Conservation (phyloP, 2,797 vertebrate species). For the Cygnus olor region DNA sequence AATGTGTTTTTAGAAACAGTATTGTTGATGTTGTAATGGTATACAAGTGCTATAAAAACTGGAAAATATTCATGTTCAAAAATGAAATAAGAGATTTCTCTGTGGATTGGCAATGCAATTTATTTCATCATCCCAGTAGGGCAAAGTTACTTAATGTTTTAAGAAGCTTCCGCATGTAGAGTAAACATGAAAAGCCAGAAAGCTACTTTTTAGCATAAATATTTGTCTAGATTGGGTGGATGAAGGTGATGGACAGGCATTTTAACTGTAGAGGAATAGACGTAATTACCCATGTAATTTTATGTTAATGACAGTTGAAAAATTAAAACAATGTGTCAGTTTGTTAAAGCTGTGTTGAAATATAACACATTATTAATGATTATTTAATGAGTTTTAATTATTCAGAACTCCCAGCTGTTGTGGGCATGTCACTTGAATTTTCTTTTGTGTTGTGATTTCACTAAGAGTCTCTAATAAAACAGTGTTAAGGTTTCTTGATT, state of each 20-base stretch:
- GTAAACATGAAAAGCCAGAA: neutral
- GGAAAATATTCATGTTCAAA: neutral
- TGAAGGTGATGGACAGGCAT: neutral
- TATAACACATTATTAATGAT: neutral
- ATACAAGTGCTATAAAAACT: neutral
- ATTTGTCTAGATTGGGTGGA: neutral
- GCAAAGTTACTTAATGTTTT: neutral
- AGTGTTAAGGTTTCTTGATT: neutral
- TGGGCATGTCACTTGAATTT: neutral
- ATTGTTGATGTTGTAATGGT: neutral
- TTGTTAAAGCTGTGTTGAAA: neutral
- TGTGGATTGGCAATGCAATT: neutral
- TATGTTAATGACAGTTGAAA: neutral
- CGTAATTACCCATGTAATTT: neutral
- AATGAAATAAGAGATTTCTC: neutral
- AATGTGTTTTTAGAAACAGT: neutral
- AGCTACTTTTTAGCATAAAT: neutral
- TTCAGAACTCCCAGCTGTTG: neutral
- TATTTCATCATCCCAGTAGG: neutral
- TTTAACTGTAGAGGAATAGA: neutral
- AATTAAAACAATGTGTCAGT: neutral
- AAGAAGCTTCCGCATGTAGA: neutral
- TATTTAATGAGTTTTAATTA: neutral
- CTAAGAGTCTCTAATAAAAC: neutral
- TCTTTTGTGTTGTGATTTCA: constrained; percentile 5